phyloP scores from a whole-genome alignment of 1,140 invertebrate genomes.

The Calycopis cecrops region DNA sequence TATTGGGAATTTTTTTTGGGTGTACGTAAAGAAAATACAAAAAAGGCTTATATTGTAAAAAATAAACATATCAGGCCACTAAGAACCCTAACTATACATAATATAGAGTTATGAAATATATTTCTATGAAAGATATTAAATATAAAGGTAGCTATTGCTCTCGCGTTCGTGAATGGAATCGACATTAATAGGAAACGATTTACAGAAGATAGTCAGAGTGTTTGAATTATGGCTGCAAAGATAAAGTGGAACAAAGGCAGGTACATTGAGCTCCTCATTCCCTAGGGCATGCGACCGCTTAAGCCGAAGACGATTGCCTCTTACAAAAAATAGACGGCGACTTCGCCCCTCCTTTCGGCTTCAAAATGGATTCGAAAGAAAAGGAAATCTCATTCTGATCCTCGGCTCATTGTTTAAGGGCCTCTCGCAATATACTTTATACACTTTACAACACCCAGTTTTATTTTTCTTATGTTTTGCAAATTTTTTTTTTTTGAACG shows the following conservation, averaged over 20 bases:
- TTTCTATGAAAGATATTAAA: no score
- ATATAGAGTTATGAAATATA: no score
- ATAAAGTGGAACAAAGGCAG: conserved; percentile 47
- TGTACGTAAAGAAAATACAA: no score
- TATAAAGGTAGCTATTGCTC: no score
- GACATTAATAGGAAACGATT: conserved; percentile 48
- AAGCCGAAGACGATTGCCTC: conserved; percentile 50
- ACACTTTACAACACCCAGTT: conserved; percentile 40
- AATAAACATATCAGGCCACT: no score
- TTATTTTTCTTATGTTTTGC: conserved; percentile 28
- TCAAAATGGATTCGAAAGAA: conserved; percentile 48
- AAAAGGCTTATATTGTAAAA: no score
- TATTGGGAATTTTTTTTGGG: no score
- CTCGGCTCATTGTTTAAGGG: conserved; percentile 50
- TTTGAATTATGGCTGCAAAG: conserved; percentile 35
- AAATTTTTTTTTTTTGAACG: conserved; percentile 16
- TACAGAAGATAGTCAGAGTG: conserved; percentile 31
- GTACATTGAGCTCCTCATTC: conserved; percentile 32
- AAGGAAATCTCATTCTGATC: conserved; percentile 49
- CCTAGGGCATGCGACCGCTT: conserved; percentile 37
- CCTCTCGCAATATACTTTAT: conserved; percentile 55
- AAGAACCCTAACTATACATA: no score
- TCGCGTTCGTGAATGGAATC: conserved; percentile 18
- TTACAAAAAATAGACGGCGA: conserved; percentile 42
- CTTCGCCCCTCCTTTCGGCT: conserved; percentile 31